Percentiles rank a stretch among this genome's conserved stretches.
phyloP scores from a whole-genome alignment of 1,140 invertebrate genomes.

The Drosophila insularis region DNA sequence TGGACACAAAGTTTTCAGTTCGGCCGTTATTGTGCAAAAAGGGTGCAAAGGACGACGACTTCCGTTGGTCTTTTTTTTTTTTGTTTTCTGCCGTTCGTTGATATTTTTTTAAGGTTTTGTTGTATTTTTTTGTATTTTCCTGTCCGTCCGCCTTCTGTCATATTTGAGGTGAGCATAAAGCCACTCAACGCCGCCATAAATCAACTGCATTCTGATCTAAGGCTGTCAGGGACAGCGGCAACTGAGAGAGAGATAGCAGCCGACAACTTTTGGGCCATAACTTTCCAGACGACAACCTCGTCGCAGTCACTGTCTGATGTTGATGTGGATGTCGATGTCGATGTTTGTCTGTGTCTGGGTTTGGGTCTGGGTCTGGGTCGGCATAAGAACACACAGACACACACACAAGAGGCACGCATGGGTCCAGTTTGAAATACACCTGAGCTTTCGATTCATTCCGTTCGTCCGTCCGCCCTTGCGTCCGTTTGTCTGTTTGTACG shows the following conservation, averaged over 20 bases:
- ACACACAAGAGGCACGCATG: constrained; percentile 31
- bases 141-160: constrained; percentile 66
- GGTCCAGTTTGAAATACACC: constrained; percentile 50
- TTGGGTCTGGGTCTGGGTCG: constrained; percentile 15
- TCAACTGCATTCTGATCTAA: constrained; percentile 78
- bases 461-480: constrained; percentile 7
- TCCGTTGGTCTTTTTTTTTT: constrained; percentile 46
- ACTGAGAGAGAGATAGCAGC: constrained; percentile 40
- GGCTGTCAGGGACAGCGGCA: constrained; percentile 59
- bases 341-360: not conserved
- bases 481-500: not conserved
- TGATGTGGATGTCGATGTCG: constrained; percentile 51
- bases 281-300: constrained; percentile 66
- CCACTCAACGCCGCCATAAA: constrained; percentile 79
- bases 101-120: constrained; percentile 10
- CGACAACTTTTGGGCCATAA: constrained; percentile 62
- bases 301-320: constrained; percentile 20
- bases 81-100: constrained; percentile 16
- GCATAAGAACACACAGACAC: constrained; percentile 15
- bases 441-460: constrained; percentile 50
- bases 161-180: constrained; percentile 79
- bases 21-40: constrained; percentile 25
- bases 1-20: constrained; percentile 39
- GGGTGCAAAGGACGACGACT: constrained; percentile 72
- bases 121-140: too few species aligned